Evolutionary conservation across 2,113 vertebrate species (phyloP).

Genomic region (Cranoglanis bouderius): DNA sequence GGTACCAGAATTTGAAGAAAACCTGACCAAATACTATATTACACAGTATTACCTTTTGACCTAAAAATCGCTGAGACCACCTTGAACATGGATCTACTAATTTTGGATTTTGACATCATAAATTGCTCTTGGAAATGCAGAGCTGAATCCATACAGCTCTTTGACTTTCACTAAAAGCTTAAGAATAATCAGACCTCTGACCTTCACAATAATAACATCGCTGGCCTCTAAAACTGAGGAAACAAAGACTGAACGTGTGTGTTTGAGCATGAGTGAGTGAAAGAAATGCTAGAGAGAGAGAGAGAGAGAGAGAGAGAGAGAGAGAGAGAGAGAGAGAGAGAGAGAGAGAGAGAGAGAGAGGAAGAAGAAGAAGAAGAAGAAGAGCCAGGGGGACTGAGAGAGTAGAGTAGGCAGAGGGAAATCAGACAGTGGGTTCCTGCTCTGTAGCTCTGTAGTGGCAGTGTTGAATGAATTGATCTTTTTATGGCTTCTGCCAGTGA

Average conservation of each 20-base stretch:
- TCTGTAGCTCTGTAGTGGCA: slow-evolving; percentile 86
- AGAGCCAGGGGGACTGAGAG: neutral
- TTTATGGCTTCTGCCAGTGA: slow-evolving; percentile 90
- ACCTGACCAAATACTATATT: neutral
- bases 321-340: neutral
- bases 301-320: neutral
- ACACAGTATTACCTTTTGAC: neutral
- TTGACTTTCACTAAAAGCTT: slow-evolving; percentile 17
- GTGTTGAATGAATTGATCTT: slow-evolving; percentile 93
- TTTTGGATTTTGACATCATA: slow-evolving; percentile 29
- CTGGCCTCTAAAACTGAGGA: slow-evolving; percentile 27
- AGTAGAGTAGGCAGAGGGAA: slow-evolving; percentile 20
- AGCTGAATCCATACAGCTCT: slow-evolving; percentile 11
- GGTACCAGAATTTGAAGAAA: neutral
- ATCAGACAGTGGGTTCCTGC: slow-evolving; percentile 73
- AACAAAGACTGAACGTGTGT: slow-evolving; percentile 13
- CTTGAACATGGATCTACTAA: neutral
- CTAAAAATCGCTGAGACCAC: neutral
- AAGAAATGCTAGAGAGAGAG: neutral
- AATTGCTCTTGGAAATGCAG: slow-evolving; percentile 31
- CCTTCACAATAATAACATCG: slow-evolving; percentile 32
- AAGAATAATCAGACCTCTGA: slow-evolving; percentile 30
- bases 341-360: neutral
- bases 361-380: neutral
- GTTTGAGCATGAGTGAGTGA: neutral